phyloP scores from a whole-genome alignment of 2,113 vertebrate genomes.

The Misgurnus mizolepis region DNA sequence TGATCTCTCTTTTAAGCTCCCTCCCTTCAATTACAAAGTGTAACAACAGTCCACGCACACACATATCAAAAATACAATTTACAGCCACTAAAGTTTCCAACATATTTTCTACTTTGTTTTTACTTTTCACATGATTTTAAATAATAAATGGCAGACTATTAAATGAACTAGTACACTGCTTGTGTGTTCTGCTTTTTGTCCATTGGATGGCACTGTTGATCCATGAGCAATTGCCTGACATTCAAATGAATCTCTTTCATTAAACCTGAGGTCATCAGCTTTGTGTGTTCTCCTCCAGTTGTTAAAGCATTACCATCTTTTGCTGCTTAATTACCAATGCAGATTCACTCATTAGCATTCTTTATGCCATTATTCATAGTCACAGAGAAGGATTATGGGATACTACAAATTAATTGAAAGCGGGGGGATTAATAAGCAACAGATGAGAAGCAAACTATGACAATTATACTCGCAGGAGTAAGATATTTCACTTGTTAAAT shows the following conservation, averaged over 20 bases:
- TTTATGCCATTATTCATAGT: conserved; percentile 37
- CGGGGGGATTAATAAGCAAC: conserved; percentile 27
- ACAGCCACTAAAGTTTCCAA: background rate
- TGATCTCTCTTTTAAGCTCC: background rate
- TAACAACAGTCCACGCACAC: background rate
- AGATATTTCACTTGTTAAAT: background rate
- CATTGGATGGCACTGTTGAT: conserved; percentile 56
- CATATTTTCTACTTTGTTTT: background rate
- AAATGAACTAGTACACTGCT: too few species aligned
- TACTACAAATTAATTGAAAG: conserved; percentile 22
- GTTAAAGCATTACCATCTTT: conserved; percentile 43
- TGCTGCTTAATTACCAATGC: conserved; percentile 41
- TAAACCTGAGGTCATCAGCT: conserved; percentile 26
- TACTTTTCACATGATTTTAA: too few species aligned
- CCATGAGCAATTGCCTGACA: conserved; percentile 5
- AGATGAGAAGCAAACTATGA: conserved; percentile 22
- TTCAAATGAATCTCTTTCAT: conserved; percentile 32
- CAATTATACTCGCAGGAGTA: background rate
- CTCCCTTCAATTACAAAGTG: background rate
- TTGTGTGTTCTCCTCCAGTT: conserved; percentile 27
- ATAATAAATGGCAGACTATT: too few species aligned
- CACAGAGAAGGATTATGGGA: conserved; percentile 16
- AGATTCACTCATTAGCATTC: conserved; percentile 45
- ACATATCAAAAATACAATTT: background rate
- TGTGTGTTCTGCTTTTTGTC: background rate